These are phyloP conservation scores for Leptodactylus fallax DNA, from an alignment of 2,797 vertebrate species.

Conservation along the genomic window DNA sequence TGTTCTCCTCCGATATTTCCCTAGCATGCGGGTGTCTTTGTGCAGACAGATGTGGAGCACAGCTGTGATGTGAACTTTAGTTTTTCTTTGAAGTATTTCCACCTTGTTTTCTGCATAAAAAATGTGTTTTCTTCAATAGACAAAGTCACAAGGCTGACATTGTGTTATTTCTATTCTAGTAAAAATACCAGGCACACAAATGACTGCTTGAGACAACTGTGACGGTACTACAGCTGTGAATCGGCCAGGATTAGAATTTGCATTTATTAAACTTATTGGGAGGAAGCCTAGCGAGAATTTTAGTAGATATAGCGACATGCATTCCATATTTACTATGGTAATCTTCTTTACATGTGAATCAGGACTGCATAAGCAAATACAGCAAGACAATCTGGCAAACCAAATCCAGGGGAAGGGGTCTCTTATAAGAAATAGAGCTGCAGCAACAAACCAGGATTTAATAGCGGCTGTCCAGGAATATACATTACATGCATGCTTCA, in stretches of 20 bases:
- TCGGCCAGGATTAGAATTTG: not conserved
- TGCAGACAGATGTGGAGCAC: not conserved
- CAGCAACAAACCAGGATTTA: not conserved
- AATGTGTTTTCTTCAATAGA: constrained; percentile 16
- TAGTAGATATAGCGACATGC: not conserved
- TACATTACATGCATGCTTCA: not conserved
- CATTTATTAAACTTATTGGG: not conserved
- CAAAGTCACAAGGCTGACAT: constrained; percentile 28
- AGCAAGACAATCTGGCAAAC: not conserved
- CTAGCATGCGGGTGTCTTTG: not conserved
- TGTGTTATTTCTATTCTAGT: constrained; percentile 20
- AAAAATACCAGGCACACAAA: not conserved
- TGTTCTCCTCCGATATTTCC: not conserved
- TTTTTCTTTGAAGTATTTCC: constrained; percentile 30
- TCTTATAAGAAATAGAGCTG: too few relatives aligned
- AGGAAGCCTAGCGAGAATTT: not conserved
- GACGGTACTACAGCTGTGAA: constrained; percentile 13
- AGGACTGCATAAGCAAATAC: not conserved
- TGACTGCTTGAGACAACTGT: constrained; percentile 17
- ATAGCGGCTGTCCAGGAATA: not conserved
- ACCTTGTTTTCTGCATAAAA: constrained; percentile 5
- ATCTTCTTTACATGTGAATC: not conserved
- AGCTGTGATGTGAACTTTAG: not conserved
- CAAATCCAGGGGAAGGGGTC: not conserved
- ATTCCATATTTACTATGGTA: not conserved